Evolutionary conservation across 2,797 vertebrate species (phyloP).

Genomic region (Distichodus sexfasciatus): DNA sequence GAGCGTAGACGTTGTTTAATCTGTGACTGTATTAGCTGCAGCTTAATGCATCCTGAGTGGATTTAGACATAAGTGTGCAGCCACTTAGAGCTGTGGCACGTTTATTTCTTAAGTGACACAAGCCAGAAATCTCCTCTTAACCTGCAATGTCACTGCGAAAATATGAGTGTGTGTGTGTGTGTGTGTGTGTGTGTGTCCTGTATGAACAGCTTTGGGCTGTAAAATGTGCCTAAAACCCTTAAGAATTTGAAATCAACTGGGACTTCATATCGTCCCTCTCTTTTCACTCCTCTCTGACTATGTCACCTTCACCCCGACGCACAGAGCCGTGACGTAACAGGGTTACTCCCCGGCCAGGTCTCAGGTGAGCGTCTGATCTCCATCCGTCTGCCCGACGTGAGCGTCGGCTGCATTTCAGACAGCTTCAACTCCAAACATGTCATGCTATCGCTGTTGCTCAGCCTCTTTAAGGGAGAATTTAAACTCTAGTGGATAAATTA

Average conservation of each 20-base stretch:
- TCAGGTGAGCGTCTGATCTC: conserved; percentile 35
- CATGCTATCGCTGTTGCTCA: conserved; percentile 33
- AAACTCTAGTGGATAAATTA: conserved; percentile 65
- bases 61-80: conserved; percentile 54
- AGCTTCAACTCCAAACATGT: conserved; percentile 24
- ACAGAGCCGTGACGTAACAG: conserved; percentile 35
- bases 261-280: neutral
- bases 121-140: conserved; percentile 58
- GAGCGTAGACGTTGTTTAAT: neutral
- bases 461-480: conserved; percentile 57
- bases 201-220: no score
- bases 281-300: conserved; percentile 33
- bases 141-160: conserved; percentile 43
- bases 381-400: conserved; percentile 32
- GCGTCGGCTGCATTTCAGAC: conserved; percentile 24
- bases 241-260: no score
- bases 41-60: conserved; percentile 10
- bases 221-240: no score
- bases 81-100: conserved; percentile 60
- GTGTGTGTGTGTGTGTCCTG: conserved; percentile 5
- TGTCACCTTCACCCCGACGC: conserved; percentile 34
- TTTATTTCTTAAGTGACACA: conserved; percentile 64
- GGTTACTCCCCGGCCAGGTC: conserved; percentile 3
- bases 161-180: conserved; percentile 6
- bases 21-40: neutral